A percentile compares a stretch with the other conserved stretches of the same genome.
Conservation (phyloP, 2,888 invertebrate species). For the Lysandra coridon region DNA sequence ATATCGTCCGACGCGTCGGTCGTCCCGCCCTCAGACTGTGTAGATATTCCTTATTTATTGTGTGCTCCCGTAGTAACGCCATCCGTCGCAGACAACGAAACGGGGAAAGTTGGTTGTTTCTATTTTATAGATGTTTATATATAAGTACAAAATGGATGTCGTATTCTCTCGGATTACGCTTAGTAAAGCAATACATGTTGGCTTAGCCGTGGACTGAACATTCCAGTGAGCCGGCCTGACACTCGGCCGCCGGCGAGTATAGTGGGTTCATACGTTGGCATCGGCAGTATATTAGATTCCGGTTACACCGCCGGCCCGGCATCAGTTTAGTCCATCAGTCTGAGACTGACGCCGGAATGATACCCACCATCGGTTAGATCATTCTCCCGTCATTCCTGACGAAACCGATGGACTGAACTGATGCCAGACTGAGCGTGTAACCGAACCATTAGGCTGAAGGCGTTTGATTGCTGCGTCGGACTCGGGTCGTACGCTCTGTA, state of each 20-base stretch:
- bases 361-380: too few species aligned
- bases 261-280: conserved; percentile 47
- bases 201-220: conserved; percentile 67
- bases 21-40: conserved; percentile 67
- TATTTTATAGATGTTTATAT: conserved; percentile 62
- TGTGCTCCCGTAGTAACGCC: conserved; percentile 66
- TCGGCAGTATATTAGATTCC: conserved; percentile 55
- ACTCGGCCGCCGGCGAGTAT: conserved; percentile 41
- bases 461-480: not conserved
- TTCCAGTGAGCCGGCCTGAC: conserved; percentile 61
- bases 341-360: not conserved
- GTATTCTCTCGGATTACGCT: conserved; percentile 72
- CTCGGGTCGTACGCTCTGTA: not conserved
- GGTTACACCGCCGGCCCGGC: not conserved
- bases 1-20: conserved; percentile 44
- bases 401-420: not conserved
- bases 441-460: not conserved
- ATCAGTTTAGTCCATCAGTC: not conserved
- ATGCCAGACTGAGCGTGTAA: not conserved
- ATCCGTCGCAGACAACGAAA: conserved; percentile 76
- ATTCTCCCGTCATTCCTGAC: not conserved
- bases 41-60: conserved; percentile 69
- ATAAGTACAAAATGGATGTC: conserved; percentile 72
- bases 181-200: conserved; percentile 69
- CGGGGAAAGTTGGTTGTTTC: conserved; percentile 75